Percentiles rank a stretch among this genome's conserved stretches.
phyloP scores from a whole-genome alignment of 2,113 vertebrate species.

The Elgaria multicarinata region DNA sequence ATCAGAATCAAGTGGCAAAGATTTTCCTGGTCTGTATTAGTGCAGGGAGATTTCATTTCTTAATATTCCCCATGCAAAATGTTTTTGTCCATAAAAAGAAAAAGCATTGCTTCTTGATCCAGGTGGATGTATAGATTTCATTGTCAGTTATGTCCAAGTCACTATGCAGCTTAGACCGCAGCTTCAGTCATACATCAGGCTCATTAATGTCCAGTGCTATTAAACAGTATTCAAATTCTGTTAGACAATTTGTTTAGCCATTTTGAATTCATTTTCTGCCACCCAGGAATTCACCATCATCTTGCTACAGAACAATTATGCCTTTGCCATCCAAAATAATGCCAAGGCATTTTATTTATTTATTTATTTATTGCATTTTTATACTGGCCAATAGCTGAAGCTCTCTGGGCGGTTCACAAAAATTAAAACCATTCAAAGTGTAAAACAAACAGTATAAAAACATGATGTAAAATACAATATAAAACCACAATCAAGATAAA shows the following conservation, averaged over 20 bases:
- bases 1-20: not conserved
- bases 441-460: no score
- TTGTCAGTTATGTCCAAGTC: not conserved
- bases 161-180: not conserved
- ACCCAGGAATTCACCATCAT: not conserved
- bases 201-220: not conserved
- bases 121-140: not conserved
- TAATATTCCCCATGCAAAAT: not conserved
- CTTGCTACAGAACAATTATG: not conserved
- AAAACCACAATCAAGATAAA: no score
- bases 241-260: not conserved
- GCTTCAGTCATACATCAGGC: not conserved
- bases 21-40: not conserved
- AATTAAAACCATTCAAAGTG: no score
- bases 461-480: no score
- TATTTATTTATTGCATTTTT: no score
- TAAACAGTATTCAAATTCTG: not conserved
- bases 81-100: not conserved
- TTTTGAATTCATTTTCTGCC: not conserved
- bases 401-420: no score
- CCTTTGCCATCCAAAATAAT: not conserved
- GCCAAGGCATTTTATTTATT: not conserved
- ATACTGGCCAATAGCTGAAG: no score
- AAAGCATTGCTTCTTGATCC: not conserved
- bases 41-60: not conserved